Base-by-base conservation (phyloP, 1,140 invertebrate genomes). In the Drosophila saltans region DNA sequence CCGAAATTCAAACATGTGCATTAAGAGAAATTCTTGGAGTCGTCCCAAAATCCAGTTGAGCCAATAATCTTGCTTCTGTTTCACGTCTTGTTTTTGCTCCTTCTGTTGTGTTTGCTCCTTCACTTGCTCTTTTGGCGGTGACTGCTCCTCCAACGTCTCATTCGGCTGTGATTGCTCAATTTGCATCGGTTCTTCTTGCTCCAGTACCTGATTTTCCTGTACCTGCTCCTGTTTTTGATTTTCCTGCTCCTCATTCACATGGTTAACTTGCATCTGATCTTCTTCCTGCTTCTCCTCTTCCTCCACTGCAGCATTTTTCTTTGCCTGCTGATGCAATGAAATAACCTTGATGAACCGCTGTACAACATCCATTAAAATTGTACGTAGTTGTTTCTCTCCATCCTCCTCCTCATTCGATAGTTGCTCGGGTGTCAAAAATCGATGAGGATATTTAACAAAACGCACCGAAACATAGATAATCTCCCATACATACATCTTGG, bases 401-500 rank as follows among this genome's bases (percentile, higher is more conserved):
- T 26, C n/a, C 1, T 16, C 30, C 21, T 8, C 2, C 16, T 16
- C 16, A 16, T 16, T 16, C 16, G 16, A 16, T 16, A 16, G 1
- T 3, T 6, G 11, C 30, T 2, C 0, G n/a, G 2, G 0, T 8
- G 40, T 39, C 3, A 2, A 30, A 11, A 57, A 36, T 0, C n/a
- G 10, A 2, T 45, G 2, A 3, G 69, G 67, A 40, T 68, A 8
- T 28, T 78, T 84, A 8, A 57, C 63, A 6, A 40, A 61, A 5
- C 57, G 72, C 0, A 85, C 28, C 0, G 56, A 48, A 5, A 39
- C 6, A 10, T 78, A 39, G 0, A 86, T 55, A 56, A 86, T 7
- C n/a, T 86, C 82, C 82, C 82, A 86, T 0, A 74, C 6, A 43
- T 86, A 86, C 60, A 82, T 79, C 56, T 79, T 79, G 9, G 41